A percentile compares a stretch with the other conserved stretches of the same genome.
Evolutionary conservation across 1,140 invertebrate species (phyloP).

Genomic region (Hypothenemus hampei): DNA sequence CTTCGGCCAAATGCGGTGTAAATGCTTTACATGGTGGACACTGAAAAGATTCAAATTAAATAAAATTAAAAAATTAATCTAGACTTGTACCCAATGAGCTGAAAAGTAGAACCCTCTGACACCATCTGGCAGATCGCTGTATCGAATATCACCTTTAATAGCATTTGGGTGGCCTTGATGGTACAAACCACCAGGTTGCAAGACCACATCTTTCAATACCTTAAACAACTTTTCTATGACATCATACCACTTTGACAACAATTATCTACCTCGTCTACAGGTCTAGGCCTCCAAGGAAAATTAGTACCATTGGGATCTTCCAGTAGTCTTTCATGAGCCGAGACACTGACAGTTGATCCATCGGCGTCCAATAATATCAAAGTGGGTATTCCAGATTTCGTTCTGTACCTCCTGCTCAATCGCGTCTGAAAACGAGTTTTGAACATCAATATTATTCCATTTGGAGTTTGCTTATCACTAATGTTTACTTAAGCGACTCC

Average conservation of each 20-base stretch:
- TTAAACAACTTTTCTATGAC: not conserved
- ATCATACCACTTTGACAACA: not conserved
- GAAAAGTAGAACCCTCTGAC: slow-evolving; percentile 76
- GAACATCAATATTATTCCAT: not conserved
- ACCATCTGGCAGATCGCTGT: slow-evolving; percentile 55
- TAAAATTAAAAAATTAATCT: not conserved
- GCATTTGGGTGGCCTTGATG: slow-evolving; percentile 34
- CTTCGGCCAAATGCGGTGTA: slow-evolving; percentile 66
- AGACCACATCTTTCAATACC: slow-evolving; percentile 55
- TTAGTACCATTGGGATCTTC: slow-evolving; percentile 60
- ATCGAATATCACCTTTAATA: slow-evolving; percentile 49
- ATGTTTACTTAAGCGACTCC: slow-evolving; percentile 5
- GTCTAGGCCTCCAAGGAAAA: slow-evolving; percentile 70
- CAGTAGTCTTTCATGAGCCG: slow-evolving; percentile 62
- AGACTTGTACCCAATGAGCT: slow-evolving; percentile 68
- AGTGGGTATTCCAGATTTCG: slow-evolving; percentile 67
- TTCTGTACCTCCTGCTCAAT: slow-evolving; percentile 64
- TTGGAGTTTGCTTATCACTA: not conserved
- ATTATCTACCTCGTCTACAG: slow-evolving; percentile 45
- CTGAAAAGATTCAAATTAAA: slow-evolving; percentile 37
- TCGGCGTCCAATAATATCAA: slow-evolving; percentile 67
- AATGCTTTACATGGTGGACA: slow-evolving; percentile 80
- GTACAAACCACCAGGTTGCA: slow-evolving; percentile 54
- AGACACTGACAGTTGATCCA: slow-evolving; percentile 43
- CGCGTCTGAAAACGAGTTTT: slow-evolving; percentile 53